Percentiles rank a stretch among this genome's conserved stretches.
Conservation (phyloP, 2,113 vertebrate species). For the Maccullochella peelii region DNA sequence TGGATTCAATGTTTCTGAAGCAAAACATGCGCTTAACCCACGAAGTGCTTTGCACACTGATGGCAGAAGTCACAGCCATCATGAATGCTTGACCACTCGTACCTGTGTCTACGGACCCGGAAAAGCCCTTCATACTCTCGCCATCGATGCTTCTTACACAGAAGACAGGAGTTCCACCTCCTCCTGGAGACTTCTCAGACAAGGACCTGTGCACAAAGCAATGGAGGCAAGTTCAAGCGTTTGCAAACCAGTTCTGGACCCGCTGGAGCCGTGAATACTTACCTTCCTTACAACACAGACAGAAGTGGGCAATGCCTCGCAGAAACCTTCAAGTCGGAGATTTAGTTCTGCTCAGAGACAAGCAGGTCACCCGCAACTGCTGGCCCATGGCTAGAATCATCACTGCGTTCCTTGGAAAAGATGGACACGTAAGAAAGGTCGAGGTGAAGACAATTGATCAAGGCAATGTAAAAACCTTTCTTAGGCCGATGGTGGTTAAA, state of each 20-base stretch:
- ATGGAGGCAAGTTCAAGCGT: constrained; percentile 49
- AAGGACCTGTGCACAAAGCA: constrained; percentile 34
- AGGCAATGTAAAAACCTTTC: not conserved
- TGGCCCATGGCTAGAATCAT: not conserved
- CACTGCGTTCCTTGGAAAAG: not conserved
- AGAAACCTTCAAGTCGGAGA: constrained; percentile 18
- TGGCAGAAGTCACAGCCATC: too few species aligned
- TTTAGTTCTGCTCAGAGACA: constrained; percentile 1
- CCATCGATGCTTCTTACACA: not conserved
- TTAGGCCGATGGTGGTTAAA: not conserved
- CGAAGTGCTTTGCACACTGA: too few species aligned
- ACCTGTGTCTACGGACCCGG: not conserved
- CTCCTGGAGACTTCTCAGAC: constrained; percentile 35
- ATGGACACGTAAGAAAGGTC: not conserved
- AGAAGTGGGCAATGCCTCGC: not conserved
- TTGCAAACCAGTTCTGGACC: constrained; percentile 44
- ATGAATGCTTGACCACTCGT: not conserved
- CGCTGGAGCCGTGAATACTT: not conserved
- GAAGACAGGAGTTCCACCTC: not conserved
- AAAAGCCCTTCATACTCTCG: not conserved
- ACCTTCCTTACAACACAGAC: constrained; percentile 2
- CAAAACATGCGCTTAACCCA: too few species aligned
- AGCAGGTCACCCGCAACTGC: too few species aligned
- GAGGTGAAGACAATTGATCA: not conserved
- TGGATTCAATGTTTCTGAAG: too few species aligned